These are phyloP conservation scores for Cardinalis cardinalis DNA, from an alignment of 2,113 vertebrate genomes.

Conservation along the genomic window DNA sequence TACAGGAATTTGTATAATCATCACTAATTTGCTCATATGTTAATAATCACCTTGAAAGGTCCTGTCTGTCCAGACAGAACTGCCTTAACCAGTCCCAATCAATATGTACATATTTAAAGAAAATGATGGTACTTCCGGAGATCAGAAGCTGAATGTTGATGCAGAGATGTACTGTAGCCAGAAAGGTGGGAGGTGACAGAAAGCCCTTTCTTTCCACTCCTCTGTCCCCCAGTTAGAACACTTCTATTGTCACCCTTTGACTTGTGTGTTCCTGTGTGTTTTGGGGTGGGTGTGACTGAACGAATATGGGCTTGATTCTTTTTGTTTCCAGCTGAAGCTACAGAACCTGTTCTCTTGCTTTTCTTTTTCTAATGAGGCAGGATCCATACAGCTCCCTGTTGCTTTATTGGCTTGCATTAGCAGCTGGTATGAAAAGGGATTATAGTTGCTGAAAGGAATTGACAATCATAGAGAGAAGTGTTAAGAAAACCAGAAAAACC, in stretches of 20 bases:
- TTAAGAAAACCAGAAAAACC: not conserved
- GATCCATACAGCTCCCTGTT: constrained; percentile 2
- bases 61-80: not conserved
- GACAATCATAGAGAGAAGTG: not conserved
- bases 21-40: not conserved
- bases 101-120: not conserved
- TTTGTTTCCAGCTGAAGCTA: not conserved
- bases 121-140: not conserved
- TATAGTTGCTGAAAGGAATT: constrained; percentile 9
- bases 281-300: not conserved
- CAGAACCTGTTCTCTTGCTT: constrained; percentile 26
- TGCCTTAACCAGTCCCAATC: not conserved
- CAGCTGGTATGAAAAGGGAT: constrained; percentile 17
- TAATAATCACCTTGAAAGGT: not conserved
- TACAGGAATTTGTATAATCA: not conserved
- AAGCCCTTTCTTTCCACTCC: not conserved
- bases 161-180: not conserved
- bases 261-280: not conserved
- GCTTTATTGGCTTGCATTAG: constrained; percentile 19
- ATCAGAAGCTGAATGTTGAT: not conserved
- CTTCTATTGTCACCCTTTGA: not conserved
- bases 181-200: not conserved
- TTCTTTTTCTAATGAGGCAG: not conserved
- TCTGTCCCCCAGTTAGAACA: not conserved
- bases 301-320: not conserved